Evolutionary conservation across 2,888 invertebrate genomes (phyloP).

Genomic region (Aproaerema taeniolella): DNA sequence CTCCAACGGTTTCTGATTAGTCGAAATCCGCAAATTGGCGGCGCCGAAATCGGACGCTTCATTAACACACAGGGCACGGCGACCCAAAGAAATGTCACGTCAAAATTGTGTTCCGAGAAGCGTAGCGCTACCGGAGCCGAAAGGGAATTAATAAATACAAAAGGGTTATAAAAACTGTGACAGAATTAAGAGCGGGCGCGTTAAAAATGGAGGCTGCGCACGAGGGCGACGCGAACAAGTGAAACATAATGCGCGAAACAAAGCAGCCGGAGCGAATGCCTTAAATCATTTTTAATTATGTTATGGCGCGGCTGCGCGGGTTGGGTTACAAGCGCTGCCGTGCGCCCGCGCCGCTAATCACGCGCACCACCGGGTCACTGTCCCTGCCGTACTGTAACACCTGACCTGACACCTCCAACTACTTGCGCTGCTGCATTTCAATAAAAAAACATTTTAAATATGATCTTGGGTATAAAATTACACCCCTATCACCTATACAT

Average conservation of each 20-base stretch:
- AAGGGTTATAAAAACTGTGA: conserved; percentile 75
- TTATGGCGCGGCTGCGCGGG: conserved; percentile 66
- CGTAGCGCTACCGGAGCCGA: conserved; percentile 73
- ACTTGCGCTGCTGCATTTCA: no score
- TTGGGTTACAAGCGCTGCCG: conserved; percentile 52
- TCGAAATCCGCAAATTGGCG: conserved; percentile 44
- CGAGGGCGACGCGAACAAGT: conserved; percentile 71
- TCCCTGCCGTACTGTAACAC: conserved; percentile 25
- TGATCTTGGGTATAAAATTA: no score
- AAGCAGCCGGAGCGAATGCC: conserved; percentile 77
- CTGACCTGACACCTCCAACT: conserved; percentile 23
- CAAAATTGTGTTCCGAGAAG: conserved; percentile 70
- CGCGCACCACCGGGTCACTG: conserved; percentile 30
- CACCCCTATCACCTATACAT: no score
- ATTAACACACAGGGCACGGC: conserved; percentile 66
- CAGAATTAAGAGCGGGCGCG: conserved; percentile 74
- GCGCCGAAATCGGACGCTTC: conserved; percentile 71
- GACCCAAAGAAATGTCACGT: conserved; percentile 70
- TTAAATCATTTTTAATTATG: conserved; percentile 79
- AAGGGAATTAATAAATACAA: conserved; percentile 74
- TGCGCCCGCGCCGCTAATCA: conserved; percentile 15
- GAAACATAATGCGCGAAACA: conserved; percentile 78
- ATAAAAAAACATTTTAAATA: not conserved
- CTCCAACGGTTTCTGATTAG: no score
- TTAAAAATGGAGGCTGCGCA: conserved; percentile 62